Conservation (phyloP, 2,888 invertebrate species). For the Coenonympha arcania region DNA sequence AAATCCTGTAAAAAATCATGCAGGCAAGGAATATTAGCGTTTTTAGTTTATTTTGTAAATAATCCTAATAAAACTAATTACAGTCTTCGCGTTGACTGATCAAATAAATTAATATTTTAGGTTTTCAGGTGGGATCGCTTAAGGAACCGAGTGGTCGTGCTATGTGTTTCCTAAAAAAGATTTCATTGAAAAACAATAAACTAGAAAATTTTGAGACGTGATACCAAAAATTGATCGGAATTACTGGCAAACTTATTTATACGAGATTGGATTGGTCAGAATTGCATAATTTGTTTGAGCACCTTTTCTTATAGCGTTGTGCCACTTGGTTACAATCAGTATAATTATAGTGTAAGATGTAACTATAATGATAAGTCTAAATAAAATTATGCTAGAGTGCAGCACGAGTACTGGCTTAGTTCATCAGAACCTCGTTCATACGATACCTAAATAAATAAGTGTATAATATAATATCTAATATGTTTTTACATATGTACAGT, state of each 20-base stretch:
- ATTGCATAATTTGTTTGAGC: constrained; percentile 25
- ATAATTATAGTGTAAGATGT: constrained; percentile 24
- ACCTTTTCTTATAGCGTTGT: constrained; percentile 25
- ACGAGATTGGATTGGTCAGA: constrained; percentile 26
- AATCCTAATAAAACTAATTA: constrained; percentile 67
- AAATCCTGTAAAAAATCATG: constrained; percentile 37
- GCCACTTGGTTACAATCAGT: constrained; percentile 25
- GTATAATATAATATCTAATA: constrained; percentile 65
- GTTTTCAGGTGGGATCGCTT: constrained; percentile 59
- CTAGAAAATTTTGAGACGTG: constrained; percentile 10
- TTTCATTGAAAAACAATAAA: constrained; percentile 4
- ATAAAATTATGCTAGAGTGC: constrained; percentile 41
- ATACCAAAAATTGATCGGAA: constrained; percentile 4
- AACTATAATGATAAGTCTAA: constrained; percentile 19
- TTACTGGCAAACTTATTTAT: constrained; percentile 21
- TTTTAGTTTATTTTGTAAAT: constrained; percentile 51
- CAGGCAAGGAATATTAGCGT: constrained; percentile 46
- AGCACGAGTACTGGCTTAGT: constrained; percentile 49
- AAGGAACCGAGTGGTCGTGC: constrained; percentile 46
- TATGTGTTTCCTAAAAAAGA: constrained; percentile 14
- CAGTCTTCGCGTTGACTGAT: constrained; percentile 70
- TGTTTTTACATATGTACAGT: constrained; percentile 72
- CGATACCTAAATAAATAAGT: constrained; percentile 69
- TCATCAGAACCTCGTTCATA: constrained; percentile 57
- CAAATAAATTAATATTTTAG: constrained; percentile 42